Base-by-base conservation (phyloP, 2,113 vertebrate genomes). In the Ondatra zibethicus region DNA sequence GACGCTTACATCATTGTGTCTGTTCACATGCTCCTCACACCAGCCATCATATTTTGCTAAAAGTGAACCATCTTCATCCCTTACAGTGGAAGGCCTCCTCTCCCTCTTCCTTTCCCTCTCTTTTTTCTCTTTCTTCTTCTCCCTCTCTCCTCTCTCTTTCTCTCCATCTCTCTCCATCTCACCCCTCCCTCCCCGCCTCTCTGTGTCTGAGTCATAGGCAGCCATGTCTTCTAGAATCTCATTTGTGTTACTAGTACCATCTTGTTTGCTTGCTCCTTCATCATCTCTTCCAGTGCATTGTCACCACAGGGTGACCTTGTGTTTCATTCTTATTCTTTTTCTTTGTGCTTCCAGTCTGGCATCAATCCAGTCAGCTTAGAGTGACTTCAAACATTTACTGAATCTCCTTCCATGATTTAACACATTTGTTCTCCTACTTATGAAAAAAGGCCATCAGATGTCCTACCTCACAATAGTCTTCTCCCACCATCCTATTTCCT, bases 191-290 rank as follows among this genome's bases (percentile, higher is more conserved):
- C 55, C 55, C 55, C 5, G 13, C 10, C 19, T 42, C 31, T 76
- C 65, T 86, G 12, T 6, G 50, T 85, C 94, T 21, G 61, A 65
- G 25, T 96, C 72, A 50, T 73, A 89, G 50, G 45, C 23, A 5
- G 31, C 52, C 68, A 3, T 80, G 68, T 85, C 47, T n/a, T 21
- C 39, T 39, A 84, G 91, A 77, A 93, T 68, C 93, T 66, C 72
- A 42, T 73, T 55, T 92, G 75, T 70, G 84, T 78, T 16, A 96
- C 52, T 90, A 80, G 68, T 45, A 25, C 33, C 76, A 63, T 92
- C 88, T 80, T 85, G 55, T 91, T 96, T 93, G 61, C 63, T 91
- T 93, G 47, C 36, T 88, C 61, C 47, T 76, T 96, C 63, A 78
- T 68, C 76, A 63, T 85, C 73, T 95, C 52, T 84, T 85, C 55